phyloP scores from a whole-genome alignment of 2,113 vertebrate genomes.

The Malurus elegans region DNA sequence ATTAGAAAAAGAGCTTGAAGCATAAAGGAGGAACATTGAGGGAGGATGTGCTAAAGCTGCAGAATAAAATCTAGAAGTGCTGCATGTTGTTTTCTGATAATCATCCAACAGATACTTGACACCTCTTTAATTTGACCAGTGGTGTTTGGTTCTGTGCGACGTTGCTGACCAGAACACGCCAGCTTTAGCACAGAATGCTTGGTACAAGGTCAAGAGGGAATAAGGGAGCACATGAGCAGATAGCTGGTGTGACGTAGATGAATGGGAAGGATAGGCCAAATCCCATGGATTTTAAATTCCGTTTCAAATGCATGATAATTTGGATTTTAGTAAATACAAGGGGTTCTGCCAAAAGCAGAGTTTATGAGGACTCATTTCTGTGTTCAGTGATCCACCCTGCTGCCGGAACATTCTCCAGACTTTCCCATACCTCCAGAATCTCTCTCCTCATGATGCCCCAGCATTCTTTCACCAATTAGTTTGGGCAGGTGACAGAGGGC shows the following conservation, averaged over 20 bases:
- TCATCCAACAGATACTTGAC: conserved; percentile 54
- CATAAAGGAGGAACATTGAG: background rate
- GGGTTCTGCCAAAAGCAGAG: conserved; percentile 22
- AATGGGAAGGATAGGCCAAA: conserved; percentile 4
- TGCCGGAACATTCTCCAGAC: background rate
- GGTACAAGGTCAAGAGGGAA: conserved; percentile 42
- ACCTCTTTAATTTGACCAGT: conserved; percentile 54
- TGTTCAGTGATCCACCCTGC: background rate
- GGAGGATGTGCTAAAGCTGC: conserved; percentile 5
- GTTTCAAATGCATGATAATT: conserved; percentile 21
- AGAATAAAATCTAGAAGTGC: conserved; percentile 15
- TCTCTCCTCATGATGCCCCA: background rate
- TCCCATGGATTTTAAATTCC: conserved; percentile 32
- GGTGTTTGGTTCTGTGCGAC: conserved; percentile 41
- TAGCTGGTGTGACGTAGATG: background rate
- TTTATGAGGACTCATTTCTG: background rate
- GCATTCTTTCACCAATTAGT: background rate
- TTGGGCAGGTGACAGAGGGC: background rate
- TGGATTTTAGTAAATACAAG: conserved; percentile 24
- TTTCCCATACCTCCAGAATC: background rate
- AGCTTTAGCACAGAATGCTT: conserved; percentile 60
- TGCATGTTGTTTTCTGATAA: conserved; percentile 54
- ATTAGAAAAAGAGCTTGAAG: background rate
- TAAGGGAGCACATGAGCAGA: conserved; percentile 30
- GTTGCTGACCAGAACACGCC: conserved; percentile 53